Conservation (phyloP, 2,888 invertebrate species). For the Subacronicta megacephala region DNA sequence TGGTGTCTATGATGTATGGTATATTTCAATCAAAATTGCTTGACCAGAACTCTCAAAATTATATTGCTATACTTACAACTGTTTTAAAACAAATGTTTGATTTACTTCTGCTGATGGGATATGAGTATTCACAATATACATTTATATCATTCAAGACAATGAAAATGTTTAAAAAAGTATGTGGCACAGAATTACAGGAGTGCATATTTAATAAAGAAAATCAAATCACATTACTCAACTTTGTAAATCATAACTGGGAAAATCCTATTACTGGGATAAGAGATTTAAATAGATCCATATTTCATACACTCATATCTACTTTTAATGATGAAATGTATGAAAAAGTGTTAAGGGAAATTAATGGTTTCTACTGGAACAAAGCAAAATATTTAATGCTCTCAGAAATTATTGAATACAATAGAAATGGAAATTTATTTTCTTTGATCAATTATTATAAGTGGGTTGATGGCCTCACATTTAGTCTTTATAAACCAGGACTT, state of each 20-base stretch:
- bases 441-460: constrained; percentile 63
- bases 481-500: constrained; percentile 86
- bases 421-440: constrained; percentile 52
- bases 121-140: constrained; percentile 87
- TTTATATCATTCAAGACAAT: constrained; percentile 87
- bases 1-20: constrained; percentile 81
- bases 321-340: constrained; percentile 64
- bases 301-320: constrained; percentile 74
- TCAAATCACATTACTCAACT: constrained; percentile 79
- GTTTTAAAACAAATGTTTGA: constrained; percentile 68
- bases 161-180: constrained; percentile 78
- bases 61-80: constrained; percentile 42
- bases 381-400: constrained; percentile 89
- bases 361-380: constrained; percentile 89
- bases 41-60: constrained; percentile 45
- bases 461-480: constrained; percentile 76
- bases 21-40: constrained; percentile 81
- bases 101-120: constrained; percentile 73
- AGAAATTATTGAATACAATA: constrained; percentile 80
- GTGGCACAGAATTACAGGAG: constrained; percentile 71
- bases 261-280: constrained; percentile 89
- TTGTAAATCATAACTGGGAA: constrained; percentile 91
- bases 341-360: constrained; percentile 70
- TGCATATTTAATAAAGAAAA: constrained; percentile 66
- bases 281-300: constrained; percentile 86